Evolutionary conservation across 2,113 vertebrate species (phyloP).

Genomic region (Festucalex cinctus): DNA sequence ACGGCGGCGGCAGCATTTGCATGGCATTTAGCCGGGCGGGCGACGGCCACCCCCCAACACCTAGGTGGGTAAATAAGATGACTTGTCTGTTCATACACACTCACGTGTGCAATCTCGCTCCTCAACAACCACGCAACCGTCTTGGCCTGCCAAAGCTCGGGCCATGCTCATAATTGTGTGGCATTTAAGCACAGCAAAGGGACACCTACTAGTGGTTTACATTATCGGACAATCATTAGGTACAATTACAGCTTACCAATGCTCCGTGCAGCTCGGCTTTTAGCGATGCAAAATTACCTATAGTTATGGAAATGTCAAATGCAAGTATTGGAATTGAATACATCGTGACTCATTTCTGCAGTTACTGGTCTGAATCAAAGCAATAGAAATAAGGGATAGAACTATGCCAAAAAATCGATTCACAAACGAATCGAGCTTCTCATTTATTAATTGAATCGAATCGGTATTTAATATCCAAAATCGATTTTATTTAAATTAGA

Average conservation of each 20-base stretch:
- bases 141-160: conserved; percentile 69
- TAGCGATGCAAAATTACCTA: not conserved
- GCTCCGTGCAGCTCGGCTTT: not conserved
- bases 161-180: conserved; percentile 88
- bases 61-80: conserved; percentile 95
- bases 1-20: conserved; percentile 94
- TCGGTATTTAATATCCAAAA: too few species aligned
- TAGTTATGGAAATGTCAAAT: conserved; percentile 2
- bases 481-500: too few species aligned
- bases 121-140: conserved; percentile 76
- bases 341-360: not conserved
- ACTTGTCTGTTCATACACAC: conserved; percentile 77
- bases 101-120: conserved; percentile 49
- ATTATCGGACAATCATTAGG: conserved; percentile 36
- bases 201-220: conserved; percentile 31
- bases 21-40: conserved; percentile 97
- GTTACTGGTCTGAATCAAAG: not conserved
- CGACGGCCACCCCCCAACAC: conserved; percentile 79
- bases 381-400: not conserved
- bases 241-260: conserved; percentile 18
- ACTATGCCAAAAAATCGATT: too few species aligned
- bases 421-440: too few species aligned
- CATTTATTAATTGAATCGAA: too few species aligned
- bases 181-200: conserved; percentile 81
- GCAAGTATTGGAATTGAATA: not conserved